phyloP scores from a whole-genome alignment of 1,140 invertebrate species.

The Thaumatotibia leucotreta region DNA sequence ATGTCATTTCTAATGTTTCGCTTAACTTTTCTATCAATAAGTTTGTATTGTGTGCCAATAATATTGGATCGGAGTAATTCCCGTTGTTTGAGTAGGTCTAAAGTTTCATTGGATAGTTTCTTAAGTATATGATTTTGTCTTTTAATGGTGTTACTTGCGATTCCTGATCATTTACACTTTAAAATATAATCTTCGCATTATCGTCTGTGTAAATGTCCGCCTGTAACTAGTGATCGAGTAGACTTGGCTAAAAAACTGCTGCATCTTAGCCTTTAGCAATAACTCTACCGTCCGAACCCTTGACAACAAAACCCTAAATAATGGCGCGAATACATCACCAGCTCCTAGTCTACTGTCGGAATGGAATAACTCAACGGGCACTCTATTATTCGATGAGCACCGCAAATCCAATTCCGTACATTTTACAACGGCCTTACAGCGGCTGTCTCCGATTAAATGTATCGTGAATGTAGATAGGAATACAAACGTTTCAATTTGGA shows the following conservation, averaged over 20 bases:
- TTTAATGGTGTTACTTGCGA: too few relatives aligned
- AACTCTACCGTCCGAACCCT: background rate
- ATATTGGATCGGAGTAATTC: too few relatives aligned
- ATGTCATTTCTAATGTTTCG: too few relatives aligned
- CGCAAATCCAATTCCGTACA: conserved; percentile 43
- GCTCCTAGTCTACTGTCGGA: background rate
- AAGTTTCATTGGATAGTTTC: too few relatives aligned
- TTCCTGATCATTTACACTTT: too few relatives aligned
- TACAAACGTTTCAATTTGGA: background rate
- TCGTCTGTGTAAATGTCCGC: too few relatives aligned
- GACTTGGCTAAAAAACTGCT: background rate
- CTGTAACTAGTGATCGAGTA: too few relatives aligned
- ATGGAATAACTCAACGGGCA: conserved; percentile 32
- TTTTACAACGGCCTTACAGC: conserved; percentile 35
- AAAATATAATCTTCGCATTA: too few relatives aligned
- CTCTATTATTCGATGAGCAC: conserved; percentile 28
- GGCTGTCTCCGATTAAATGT: conserved; percentile 1
- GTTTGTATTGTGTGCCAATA: too few relatives aligned
- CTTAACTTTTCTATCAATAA: too few relatives aligned
- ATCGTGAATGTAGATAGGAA: background rate
- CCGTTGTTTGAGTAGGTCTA: too few relatives aligned
- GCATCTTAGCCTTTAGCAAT: background rate
- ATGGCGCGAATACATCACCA: background rate
- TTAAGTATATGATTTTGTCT: too few relatives aligned
- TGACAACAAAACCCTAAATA: background rate